phyloP scores from a whole-genome alignment of 2,113 vertebrate species.

The Manacus vitellinus region DNA sequence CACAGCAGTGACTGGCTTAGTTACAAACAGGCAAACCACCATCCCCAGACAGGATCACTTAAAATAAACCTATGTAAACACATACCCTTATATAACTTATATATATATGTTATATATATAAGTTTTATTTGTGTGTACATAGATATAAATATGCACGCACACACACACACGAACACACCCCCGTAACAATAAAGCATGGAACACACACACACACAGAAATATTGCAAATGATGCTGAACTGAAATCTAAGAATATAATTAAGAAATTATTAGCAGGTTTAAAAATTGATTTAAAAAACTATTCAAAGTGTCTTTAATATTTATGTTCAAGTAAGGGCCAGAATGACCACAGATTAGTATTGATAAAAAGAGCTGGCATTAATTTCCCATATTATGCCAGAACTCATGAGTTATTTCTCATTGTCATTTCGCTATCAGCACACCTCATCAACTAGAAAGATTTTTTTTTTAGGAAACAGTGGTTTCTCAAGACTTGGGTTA shows the following conservation, averaged over 20 bases:
- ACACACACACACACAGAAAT: slow-evolving; percentile 25
- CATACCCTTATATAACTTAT: slow-evolving; percentile 34
- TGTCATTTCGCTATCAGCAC: slow-evolving; percentile 35
- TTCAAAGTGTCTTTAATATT: slow-evolving; percentile 55
- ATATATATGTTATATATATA: slow-evolving; percentile 43
- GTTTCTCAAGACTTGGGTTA: slow-evolving; percentile 35
- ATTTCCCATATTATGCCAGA: slow-evolving; percentile 5
- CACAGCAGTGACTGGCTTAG: not conserved
- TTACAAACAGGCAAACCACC: not conserved
- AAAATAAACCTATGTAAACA: slow-evolving; percentile 49
- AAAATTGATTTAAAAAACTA: slow-evolving; percentile 59
- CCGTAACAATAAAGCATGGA: not conserved
- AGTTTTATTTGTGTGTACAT: slow-evolving; percentile 55
- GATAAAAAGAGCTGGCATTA: slow-evolving; percentile 41
- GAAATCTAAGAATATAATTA: slow-evolving; percentile 43
- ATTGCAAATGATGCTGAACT: slow-evolving; percentile 28
- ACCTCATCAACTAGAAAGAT: not conserved
- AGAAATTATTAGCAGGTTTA: slow-evolving; percentile 50
- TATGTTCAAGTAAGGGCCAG: slow-evolving; percentile 58
- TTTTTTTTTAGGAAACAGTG: not conserved
- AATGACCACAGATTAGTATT: not conserved
- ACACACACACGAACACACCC: not conserved
- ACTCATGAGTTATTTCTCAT: not conserved
- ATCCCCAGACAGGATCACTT: not conserved
- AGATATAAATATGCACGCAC: not conserved